phyloP scores from a whole-genome alignment of 2,888 invertebrate genomes.

The Nephrotoma appendiculata region DNA sequence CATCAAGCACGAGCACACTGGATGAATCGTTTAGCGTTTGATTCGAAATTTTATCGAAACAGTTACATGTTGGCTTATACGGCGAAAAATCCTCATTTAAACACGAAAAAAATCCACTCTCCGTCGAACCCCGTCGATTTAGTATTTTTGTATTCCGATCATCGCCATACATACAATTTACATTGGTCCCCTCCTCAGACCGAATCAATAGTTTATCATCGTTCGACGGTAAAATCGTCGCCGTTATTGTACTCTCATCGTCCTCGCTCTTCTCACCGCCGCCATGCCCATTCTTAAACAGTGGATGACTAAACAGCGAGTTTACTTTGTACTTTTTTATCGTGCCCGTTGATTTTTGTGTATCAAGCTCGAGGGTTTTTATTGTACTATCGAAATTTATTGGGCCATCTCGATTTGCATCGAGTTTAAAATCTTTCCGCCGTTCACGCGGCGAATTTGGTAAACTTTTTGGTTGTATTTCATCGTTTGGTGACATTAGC shows the following conservation, averaged over 20 bases:
- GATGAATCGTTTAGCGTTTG: slow-evolving; percentile 32
- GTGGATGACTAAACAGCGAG: slow-evolving; percentile 43
- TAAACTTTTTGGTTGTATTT: slow-evolving; percentile 33
- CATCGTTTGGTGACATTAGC: slow-evolving; percentile 16
- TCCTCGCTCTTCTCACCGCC: slow-evolving; percentile 8
- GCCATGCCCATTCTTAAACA: slow-evolving; percentile 28
- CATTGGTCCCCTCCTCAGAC: not conserved
- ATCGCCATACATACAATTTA: slow-evolving; percentile 10
- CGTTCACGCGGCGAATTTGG: slow-evolving; percentile 36
- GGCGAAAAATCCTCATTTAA: slow-evolving; percentile 60
- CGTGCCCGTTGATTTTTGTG: slow-evolving; percentile 14
- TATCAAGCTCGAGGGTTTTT: slow-evolving; percentile 13
- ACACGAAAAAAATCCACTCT: slow-evolving; percentile 80
- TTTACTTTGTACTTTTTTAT: slow-evolving; percentile 37
- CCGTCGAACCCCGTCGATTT: slow-evolving; percentile 70
- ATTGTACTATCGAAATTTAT: not conserved
- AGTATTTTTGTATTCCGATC: slow-evolving; percentile 27
- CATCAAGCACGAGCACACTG: slow-evolving; percentile 42
- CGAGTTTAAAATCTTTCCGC: slow-evolving; percentile 21
- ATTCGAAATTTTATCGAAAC: slow-evolving; percentile 20
- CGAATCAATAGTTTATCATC: slow-evolving; percentile 4
- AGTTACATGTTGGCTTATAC: slow-evolving; percentile 23
- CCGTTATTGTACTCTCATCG: slow-evolving; percentile 9
- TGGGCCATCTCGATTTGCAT: not conserved
- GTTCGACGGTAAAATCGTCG: slow-evolving; percentile 8